Percentiles rank a stretch among this genome's conserved stretches.
Conservation (phyloP, 1,140 invertebrate species). For the Halictus rubicundus region DNA sequence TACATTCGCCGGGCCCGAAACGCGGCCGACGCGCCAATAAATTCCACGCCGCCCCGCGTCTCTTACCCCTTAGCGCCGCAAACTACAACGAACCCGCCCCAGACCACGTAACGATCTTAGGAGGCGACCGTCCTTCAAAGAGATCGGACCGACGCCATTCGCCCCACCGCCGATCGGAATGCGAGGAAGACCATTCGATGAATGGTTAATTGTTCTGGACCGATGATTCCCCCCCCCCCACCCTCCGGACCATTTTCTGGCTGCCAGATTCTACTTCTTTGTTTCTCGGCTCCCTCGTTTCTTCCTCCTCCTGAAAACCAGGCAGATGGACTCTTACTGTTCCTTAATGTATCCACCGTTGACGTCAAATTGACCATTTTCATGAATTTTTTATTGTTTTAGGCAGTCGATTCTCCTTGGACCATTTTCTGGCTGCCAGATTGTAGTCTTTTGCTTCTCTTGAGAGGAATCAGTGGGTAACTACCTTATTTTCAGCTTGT, state of each 20-base stretch:
- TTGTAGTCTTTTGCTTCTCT: too few relatives aligned
- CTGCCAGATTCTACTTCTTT: too few relatives aligned
- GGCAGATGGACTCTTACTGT: too few relatives aligned
- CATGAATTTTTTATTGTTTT: too few relatives aligned
- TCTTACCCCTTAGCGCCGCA: conserved; percentile 60
- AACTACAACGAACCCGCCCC: not conserved
- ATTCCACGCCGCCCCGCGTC: conserved; percentile 56
- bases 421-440: too few relatives aligned
- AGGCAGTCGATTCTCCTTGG: too few relatives aligned
- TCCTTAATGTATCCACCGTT: too few relatives aligned
- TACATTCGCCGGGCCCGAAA: conserved; percentile 69
- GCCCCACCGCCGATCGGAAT: conserved; percentile 36
- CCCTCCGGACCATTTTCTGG: not conserved
- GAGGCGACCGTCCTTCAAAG: conserved; percentile 51
- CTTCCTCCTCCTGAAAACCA: too few relatives aligned
- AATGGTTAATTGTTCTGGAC: conserved; percentile 44
- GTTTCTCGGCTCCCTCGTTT: too few relatives aligned
- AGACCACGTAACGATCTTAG: not conserved
- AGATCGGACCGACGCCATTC: conserved; percentile 26
- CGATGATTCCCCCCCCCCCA: not conserved
- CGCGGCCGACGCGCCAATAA: conserved; percentile 61
- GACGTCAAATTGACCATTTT: too few relatives aligned
- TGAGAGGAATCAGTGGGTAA: too few relatives aligned
- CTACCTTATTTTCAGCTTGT: too few relatives aligned
- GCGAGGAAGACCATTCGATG: conserved; percentile 30